phyloP scores from a whole-genome alignment of 2,797 vertebrate species.

The Rhinoraja longicauda region DNA sequence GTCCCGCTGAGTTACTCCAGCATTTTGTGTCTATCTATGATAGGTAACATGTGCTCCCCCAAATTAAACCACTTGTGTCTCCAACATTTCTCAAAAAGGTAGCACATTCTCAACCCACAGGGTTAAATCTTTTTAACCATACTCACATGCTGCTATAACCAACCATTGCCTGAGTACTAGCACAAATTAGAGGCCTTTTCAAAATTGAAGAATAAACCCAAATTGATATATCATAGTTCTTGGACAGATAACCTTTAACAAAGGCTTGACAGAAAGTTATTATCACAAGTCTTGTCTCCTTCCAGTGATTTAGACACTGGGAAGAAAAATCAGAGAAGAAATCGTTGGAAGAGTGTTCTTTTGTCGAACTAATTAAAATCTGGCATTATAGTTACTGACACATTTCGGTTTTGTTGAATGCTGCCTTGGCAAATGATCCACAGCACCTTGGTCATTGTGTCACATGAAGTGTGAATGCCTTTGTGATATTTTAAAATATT shows the following conservation, averaged over 20 bases:
- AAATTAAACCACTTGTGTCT: not conserved
- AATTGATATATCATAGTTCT: slow-evolving; percentile 18
- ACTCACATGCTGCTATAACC: not conserved
- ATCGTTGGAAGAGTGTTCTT: slow-evolving; percentile 27
- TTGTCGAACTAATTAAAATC: slow-evolving; percentile 32
- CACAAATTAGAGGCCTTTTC: not conserved
- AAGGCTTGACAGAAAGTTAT: slow-evolving; percentile 29
- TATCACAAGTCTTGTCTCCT: slow-evolving; percentile 25
- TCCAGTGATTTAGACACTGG: slow-evolving; percentile 28
- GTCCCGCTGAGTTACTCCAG: no score
- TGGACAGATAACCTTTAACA: slow-evolving; percentile 34
- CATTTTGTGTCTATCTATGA: no score
- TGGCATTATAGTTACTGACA: slow-evolving; percentile 30
- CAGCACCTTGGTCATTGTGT: not conserved
- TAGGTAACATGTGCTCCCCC: not conserved
- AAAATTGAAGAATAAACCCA: slow-evolving; percentile 23
- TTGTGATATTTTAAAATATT: slow-evolving; percentile 25
- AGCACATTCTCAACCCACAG: not conserved
- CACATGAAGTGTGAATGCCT: slow-evolving; percentile 29
- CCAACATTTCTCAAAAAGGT: not conserved
- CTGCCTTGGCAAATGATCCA: slow-evolving; percentile 26
- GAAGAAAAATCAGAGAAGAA: slow-evolving; percentile 24
- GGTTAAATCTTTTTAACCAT: not conserved
- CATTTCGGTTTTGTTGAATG: not conserved
- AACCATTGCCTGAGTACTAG: not conserved